These are phyloP conservation scores for Scaptodrosophila lebanonensis DNA, from an alignment of 1,140 invertebrate species.

Conservation along the genomic window DNA sequence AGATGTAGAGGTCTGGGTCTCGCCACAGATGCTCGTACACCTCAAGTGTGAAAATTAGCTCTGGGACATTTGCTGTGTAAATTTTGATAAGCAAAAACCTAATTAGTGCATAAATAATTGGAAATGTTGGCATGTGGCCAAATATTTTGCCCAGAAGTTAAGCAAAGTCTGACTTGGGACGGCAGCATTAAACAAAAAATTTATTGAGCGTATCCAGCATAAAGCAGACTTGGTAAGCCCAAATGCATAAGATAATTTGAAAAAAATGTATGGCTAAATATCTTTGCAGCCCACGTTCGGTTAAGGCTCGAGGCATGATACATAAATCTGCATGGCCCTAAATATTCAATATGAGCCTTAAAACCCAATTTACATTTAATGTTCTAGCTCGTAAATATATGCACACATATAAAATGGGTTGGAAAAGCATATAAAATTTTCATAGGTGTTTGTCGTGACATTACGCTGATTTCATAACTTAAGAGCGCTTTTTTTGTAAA, in stretches of 20 bases:
- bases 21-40: constrained; percentile 9
- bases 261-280: no score
- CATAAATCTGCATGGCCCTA: constrained; percentile 35
- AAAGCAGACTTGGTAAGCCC: no score
- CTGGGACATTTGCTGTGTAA: not conserved
- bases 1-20: constrained; percentile 21
- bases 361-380: constrained; percentile 59
- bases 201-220: no score
- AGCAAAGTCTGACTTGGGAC: no score
- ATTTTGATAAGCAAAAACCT: constrained; percentile 28
- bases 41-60: no score
- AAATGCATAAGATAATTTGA: no score
- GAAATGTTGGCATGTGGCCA: no score
- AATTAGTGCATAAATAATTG: constrained; percentile 67
- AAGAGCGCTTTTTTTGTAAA: no score
- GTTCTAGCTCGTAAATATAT: constrained; percentile 21
- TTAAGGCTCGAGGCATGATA: constrained; percentile 23
- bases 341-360: no score
- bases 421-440: constrained; percentile 19
- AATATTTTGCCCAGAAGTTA: no score
- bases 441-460: constrained; percentile 31
- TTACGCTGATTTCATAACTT: constrained; percentile 33
- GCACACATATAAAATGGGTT: not conserved
- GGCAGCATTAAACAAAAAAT: no score
- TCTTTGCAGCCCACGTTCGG: not conserved